phyloP scores from a whole-genome alignment of 1,140 invertebrate genomes.

The Nilaparvata lugens region DNA sequence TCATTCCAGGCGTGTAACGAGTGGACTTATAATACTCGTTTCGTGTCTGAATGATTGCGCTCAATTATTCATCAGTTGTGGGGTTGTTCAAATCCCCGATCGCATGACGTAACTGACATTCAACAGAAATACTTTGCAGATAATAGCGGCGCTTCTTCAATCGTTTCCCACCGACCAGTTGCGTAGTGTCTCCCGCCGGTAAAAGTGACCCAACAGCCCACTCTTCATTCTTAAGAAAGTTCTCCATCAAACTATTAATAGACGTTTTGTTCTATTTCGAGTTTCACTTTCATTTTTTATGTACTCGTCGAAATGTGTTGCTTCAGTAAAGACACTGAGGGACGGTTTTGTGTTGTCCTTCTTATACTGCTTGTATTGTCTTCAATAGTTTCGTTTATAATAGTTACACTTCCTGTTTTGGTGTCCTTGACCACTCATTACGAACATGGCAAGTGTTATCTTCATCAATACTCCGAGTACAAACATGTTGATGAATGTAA shows the following conservation, averaged over 20 bases:
- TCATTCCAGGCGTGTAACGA: too few relatives aligned
- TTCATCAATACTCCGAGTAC: not conserved
- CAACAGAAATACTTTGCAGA: too few relatives aligned
- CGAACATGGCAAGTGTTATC: not conserved
- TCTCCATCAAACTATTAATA: not conserved
- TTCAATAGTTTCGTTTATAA: not conserved
- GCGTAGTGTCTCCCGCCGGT: not conserved
- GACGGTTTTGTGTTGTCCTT: not conserved
- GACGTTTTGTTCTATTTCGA: not conserved
- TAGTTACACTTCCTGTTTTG: not conserved
- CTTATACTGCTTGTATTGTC: not conserved
- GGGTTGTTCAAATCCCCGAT: too few relatives aligned
- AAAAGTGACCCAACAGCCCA: not conserved
- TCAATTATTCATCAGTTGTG: too few relatives aligned
- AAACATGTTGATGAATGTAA: not conserved
- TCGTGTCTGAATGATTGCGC: too few relatives aligned
- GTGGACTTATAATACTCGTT: too few relatives aligned
- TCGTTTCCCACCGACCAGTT: not conserved
- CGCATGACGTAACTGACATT: too few relatives aligned
- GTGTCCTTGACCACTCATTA: not conserved
- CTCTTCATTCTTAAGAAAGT: not conserved
- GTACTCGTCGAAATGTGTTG: not conserved
- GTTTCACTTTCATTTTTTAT: too few relatives aligned
- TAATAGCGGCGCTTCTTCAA: not conserved
- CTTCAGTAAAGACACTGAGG: not conserved